Percentiles rank a stretch among this genome's conserved stretches.
Conservation (phyloP, 2,113 vertebrate genomes). For the Planiliza haematocheilus region DNA sequence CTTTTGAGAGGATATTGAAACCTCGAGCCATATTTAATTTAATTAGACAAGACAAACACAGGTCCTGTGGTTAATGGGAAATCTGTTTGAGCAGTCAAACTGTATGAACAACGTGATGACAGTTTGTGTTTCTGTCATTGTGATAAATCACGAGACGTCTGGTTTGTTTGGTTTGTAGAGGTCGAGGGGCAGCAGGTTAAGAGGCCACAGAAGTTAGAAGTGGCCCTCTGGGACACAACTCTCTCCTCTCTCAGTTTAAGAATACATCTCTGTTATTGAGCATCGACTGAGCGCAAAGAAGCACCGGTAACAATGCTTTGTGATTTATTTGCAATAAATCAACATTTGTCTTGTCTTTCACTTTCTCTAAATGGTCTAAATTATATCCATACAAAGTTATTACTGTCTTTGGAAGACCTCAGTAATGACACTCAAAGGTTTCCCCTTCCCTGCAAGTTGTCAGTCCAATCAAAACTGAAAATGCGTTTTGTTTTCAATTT, state of each 20-base stretch:
- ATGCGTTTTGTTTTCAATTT: constrained; percentile 24
- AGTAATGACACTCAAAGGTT: neutral
- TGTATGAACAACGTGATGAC: constrained; percentile 2
- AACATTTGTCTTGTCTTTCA: neutral
- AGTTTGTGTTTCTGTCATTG: constrained; percentile 15
- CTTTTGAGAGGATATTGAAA: neutral
- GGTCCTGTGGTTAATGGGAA: neutral
- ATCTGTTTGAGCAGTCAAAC: constrained; percentile 2
- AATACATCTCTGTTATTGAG: constrained; percentile 16
- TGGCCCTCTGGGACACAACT: constrained; percentile 40
- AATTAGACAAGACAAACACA: neutral
- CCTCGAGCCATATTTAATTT: neutral
- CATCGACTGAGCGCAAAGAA: neutral
- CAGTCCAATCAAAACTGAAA: constrained; percentile 2
- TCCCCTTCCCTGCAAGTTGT: too few relatives aligned
- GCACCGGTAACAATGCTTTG: neutral
- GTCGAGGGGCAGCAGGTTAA: constrained; percentile 62
- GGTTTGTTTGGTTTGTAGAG: constrained; percentile 66
- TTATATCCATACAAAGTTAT: neutral
- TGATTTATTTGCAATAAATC: constrained; percentile 10
- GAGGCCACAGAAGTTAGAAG: constrained; percentile 50
- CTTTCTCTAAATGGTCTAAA: neutral
- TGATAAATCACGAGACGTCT: constrained; percentile 48
- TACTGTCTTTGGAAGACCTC: neutral
- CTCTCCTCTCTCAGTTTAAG: constrained; percentile 35